Conservation (phyloP, 2,888 invertebrate genomes). For the Amphipyra berbera region DNA sequence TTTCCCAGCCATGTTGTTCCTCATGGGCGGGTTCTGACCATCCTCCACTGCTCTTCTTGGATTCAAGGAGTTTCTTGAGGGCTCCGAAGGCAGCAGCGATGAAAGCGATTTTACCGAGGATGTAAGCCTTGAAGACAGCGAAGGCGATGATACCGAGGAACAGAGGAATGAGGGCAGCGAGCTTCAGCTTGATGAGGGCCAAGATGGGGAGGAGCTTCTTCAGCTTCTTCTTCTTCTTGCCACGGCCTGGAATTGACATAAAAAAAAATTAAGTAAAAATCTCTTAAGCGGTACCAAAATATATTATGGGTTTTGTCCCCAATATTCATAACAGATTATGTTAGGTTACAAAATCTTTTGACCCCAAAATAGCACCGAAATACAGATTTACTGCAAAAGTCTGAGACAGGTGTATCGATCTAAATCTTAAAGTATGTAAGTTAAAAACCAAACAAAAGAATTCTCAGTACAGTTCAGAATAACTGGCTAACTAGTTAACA, state of each 20-base stretch:
- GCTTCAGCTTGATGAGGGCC: conserved; percentile 94
- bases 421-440: not conserved
- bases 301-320: no score
- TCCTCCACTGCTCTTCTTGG: conserved; percentile 93
- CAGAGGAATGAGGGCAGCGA: conserved; percentile 93
- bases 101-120: conserved; percentile 95
- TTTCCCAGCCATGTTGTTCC: conserved; percentile 87
- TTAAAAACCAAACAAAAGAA: not conserved
- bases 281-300: not conserved
- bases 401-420: no score
- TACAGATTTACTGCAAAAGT: no score
- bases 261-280: conserved; percentile 6
- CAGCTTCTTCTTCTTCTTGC: conserved; percentile 95
- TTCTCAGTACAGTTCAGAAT: conserved; percentile 5
- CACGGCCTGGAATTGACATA: conserved; percentile 90
- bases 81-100: conserved; percentile 93
- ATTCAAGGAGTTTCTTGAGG: conserved; percentile 92
- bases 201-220: conserved; percentile 94
- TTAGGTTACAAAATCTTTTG: no score
- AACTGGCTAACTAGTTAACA: conserved; percentile 11
- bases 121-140: conserved; percentile 95
- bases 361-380: no score
- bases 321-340: no score
- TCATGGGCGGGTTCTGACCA: conserved; percentile 92
- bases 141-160: conserved; percentile 93